Percentiles rank a stretch among this genome's conserved stretches.
phyloP scores from a whole-genome alignment of 2,797 vertebrate genomes.

The Alcedo atthis region DNA sequence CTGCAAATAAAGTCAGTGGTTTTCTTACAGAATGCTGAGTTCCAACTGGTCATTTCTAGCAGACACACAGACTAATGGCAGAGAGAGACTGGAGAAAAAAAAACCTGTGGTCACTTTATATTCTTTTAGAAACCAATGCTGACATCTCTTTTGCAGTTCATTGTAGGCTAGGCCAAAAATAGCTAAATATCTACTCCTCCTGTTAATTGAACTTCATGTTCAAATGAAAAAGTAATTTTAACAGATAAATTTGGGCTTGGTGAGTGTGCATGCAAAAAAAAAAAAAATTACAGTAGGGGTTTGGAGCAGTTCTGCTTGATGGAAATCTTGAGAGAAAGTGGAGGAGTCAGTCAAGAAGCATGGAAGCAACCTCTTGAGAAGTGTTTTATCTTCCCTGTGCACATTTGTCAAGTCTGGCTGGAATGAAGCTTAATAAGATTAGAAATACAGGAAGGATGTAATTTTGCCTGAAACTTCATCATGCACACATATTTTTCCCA shows the following conservation, averaged over 20 bases:
- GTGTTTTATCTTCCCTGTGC: background rate
- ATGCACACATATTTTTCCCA: background rate
- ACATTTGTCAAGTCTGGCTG: background rate
- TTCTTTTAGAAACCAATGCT: background rate
- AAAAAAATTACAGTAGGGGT: too few relatives aligned
- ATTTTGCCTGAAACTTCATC: constrained; percentile 8
- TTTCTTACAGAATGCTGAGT: background rate
- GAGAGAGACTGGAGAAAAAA: background rate
- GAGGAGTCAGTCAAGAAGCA: background rate
- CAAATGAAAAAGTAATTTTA: background rate
- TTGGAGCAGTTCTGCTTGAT: background rate
- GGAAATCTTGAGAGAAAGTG: background rate
- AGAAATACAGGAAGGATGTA: background rate
- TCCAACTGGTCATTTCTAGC: background rate
- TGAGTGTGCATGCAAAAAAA: background rate
- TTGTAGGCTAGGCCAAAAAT: background rate
- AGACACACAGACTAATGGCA: background rate
- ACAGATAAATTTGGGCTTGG: background rate
- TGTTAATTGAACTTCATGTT: background rate
- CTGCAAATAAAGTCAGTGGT: background rate
- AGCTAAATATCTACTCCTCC: background rate
- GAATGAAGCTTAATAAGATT: constrained; percentile 11
- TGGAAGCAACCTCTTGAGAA: background rate
- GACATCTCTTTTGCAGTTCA: background rate
- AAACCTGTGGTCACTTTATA: background rate